Base-by-base conservation (phyloP, 2,888 invertebrate genomes). In the Dorcus parallelipipedus region DNA sequence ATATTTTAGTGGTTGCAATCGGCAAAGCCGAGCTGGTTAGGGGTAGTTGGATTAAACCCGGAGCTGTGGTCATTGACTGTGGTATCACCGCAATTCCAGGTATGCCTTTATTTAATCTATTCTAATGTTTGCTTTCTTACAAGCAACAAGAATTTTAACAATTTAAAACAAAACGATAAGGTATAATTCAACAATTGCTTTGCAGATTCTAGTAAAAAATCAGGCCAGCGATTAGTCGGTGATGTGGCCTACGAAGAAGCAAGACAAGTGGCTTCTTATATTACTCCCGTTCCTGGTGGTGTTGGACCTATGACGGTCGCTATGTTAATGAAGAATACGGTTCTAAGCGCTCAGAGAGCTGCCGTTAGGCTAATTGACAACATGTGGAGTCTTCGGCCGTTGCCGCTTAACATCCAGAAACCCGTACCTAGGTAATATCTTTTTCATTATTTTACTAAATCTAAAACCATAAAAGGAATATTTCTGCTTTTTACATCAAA, bases 241-340 rank as follows among this genome's bases (percentile, higher is more conserved):
- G 98, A 99, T 84, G 97, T 98, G 6, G 91, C 89, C 54, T 97
- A 87, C 80, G 84, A 81, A 17, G 92, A 91, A 74, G 97, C 91
- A 4, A 82, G 83, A 65, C 77, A 84, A 67, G 88, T 91, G 61
- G 97, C 97, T 10, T 87, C 91, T 1, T 88, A 86, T 79, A 92
- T 97, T 71, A 97, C 97, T 23, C 97, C 97, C 3, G 97, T 97
- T 51, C 95, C 95, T 9, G 93, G 93, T 56, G 99, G 99, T 62
- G 98, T 99, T 60, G 99, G 99, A 0, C 99, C 98, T 10, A 97
- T 99, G 97, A 99, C 99, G 0, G 99, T 97, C 63, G 96, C 97
- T 17, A 97, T 97, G 96, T 80, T 95, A 38, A 94, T 97, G 93
- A 86, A 87, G 69, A 99, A 99, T 80, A 97, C 97, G 0, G 91